Conservation (phyloP, 1,140 invertebrate genomes). For the Bombus huntii region DNA sequence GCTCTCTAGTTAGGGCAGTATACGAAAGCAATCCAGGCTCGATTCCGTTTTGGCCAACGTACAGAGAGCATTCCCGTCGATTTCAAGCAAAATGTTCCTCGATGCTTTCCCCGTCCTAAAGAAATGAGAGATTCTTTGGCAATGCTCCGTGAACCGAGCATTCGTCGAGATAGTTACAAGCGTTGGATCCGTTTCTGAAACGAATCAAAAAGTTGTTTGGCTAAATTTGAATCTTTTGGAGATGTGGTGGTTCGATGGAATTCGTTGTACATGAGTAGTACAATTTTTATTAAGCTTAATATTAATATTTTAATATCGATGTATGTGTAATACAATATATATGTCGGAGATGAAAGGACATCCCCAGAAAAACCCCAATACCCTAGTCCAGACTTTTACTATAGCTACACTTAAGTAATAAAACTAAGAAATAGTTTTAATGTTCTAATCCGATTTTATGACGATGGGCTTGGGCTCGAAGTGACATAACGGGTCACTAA, state of each 20-base stretch:
- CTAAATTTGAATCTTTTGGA: no score
- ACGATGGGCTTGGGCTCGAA: no score
- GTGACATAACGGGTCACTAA: no score
- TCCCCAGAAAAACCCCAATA: no score
- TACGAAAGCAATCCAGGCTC: conserved; percentile 27
- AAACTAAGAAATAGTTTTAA: no score
- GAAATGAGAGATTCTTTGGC: conserved; percentile 24
- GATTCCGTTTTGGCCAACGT: conserved; percentile 30
- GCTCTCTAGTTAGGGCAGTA: not conserved
- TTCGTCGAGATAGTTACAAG: not conserved
- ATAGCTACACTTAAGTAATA: no score
- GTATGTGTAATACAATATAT: no score
- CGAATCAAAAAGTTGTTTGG: not conserved
- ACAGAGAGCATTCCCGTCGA: conserved; percentile 51
- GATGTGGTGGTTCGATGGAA: not conserved
- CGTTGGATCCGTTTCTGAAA: not conserved
- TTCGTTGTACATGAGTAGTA: not conserved
- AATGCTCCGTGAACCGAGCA: not conserved
- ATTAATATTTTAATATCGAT: no score
- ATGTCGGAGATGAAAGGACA: no score
- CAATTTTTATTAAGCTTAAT: no score
- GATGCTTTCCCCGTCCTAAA: not conserved
- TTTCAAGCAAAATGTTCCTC: conserved; percentile 26
- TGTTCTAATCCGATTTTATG: no score
- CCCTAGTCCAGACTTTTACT: no score